These are phyloP conservation scores for Hippolais icterina DNA, from an alignment of 2,113 vertebrate genomes.

Conservation along the genomic window DNA sequence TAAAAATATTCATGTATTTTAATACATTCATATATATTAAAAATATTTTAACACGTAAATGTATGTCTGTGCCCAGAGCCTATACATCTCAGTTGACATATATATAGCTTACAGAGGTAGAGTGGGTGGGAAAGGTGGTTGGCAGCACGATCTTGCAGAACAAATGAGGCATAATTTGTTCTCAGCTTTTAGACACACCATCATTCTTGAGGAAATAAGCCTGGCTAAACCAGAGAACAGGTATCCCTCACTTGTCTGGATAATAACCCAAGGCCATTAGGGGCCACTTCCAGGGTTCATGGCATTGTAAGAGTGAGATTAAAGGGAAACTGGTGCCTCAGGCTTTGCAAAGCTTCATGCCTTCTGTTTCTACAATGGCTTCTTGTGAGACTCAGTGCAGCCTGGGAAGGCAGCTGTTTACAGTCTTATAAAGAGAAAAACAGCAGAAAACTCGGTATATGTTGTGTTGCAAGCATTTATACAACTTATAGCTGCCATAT, in stretches of 20 bases:
- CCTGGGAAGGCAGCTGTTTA: background rate
- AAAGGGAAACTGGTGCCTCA: background rate
- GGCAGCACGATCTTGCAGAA: background rate
- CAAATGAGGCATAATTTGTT: conserved; percentile 20
- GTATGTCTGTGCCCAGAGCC: background rate
- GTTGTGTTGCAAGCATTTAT: background rate
- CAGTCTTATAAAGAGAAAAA: background rate
- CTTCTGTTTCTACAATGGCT: background rate
- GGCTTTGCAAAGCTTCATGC: background rate
- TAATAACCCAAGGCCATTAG: background rate
- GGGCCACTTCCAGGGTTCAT: background rate
- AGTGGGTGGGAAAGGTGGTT: background rate
- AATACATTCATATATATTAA: background rate
- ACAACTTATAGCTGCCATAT: background rate
- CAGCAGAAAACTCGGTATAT: background rate
- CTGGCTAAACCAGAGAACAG: background rate
- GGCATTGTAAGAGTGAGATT: background rate
- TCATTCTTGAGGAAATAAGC: conserved; percentile 14
- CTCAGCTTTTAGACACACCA: background rate
- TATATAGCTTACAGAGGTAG: background rate
- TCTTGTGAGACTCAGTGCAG: background rate
- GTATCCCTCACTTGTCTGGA: conserved; percentile 2
- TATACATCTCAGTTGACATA: background rate
- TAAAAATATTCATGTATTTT: background rate
- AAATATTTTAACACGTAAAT: background rate